Evolutionary conservation across 2,113 vertebrate genomes (phyloP), one percentile per base, ranked within the genome.

Genomic region (Fulica atra): DNA sequence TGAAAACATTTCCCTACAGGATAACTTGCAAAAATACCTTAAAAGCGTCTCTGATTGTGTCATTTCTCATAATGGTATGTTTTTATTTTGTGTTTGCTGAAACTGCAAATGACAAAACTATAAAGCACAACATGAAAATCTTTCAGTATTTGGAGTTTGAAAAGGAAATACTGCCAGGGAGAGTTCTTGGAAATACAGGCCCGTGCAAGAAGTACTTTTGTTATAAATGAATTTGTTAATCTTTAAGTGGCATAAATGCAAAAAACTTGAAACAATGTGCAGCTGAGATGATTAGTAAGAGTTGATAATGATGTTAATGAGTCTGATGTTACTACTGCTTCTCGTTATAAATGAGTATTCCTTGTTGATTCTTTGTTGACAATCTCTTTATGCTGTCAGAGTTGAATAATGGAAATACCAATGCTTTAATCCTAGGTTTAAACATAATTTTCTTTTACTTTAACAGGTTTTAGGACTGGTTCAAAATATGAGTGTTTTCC

Each of bases 401-500:
- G n/a, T 9, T 60, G 15, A 92, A 33, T 42, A 73, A 38, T 56
- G 33, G 28, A 68, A 83, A 50, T 84, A 31, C 3, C 0, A 1
- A 13, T 51, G 10, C 44, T 68, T 78, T 24, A 92, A 66, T 61
- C 46, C 31, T 9, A 40, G 11, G 7, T 63, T 72, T 95, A 59
- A 96, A 81, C 36, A 42, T 88, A 28, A 25, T n/a, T 83, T 88
- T n/a, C 50, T 92, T 97, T 89, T 35, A 87, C 87, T 90, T 94
- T 26, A 73, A 23, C 97, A 99, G 99, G 99, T 99, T 88, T 97
- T 99, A 71, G 99, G 99, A 28, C 97, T 99, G 96, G 97, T 99
- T 78, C 99, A 99, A 97, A 99, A 99, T 97, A 99, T 99, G 99
- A 99, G 99, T 92, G 98, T 99, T 96, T 99, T 99, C 97, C 98